Percentiles rank a stretch among this genome's conserved stretches.
These are phyloP conservation scores for Drosophila parabipectinata DNA, from an alignment of 1,140 invertebrate genomes.

Conservation along the genomic window DNA sequence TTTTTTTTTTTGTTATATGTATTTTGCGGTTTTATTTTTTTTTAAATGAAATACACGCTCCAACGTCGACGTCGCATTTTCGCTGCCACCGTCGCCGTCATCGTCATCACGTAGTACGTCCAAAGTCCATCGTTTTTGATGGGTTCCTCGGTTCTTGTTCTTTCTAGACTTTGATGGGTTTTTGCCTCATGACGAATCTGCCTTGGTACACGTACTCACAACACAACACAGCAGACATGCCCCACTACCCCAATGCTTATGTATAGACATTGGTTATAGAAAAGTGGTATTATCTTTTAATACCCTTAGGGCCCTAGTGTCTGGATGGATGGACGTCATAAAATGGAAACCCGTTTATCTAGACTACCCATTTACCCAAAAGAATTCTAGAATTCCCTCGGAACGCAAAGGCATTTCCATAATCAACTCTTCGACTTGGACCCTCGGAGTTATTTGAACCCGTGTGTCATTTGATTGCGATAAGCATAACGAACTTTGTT, in stretches of 20 bases:
- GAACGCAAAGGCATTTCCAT: not conserved
- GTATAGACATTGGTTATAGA: not conserved
- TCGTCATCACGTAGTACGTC: constrained; percentile 51
- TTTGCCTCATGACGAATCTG: constrained; percentile 56
- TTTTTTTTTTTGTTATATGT: not conserved
- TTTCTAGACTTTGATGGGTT: constrained; percentile 34
- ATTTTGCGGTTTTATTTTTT: not conserved
- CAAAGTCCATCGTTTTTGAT: constrained; percentile 64
- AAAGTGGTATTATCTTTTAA: no score
- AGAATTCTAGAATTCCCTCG: not conserved
- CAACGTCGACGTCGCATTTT: constrained; percentile 43
- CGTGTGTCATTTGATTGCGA: constrained; percentile 41
- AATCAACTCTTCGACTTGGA: constrained; percentile 7
- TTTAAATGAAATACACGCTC: constrained; percentile 37
- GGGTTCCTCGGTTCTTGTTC: constrained; percentile 7
- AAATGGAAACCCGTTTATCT: no score
- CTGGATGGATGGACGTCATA: no score
- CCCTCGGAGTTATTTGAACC: constrained; percentile 16
- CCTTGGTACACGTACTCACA: constrained; percentile 21
- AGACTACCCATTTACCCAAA: no score
- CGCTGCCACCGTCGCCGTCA: constrained; percentile 6
- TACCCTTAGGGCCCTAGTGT: no score
- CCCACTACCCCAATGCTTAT: not conserved
- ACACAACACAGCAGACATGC: constrained; percentile 1
- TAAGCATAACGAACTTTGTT: constrained; percentile 42